Evolutionary conservation across 2,797 vertebrate species (phyloP).

Genomic region (Liasis olivaceus): DNA sequence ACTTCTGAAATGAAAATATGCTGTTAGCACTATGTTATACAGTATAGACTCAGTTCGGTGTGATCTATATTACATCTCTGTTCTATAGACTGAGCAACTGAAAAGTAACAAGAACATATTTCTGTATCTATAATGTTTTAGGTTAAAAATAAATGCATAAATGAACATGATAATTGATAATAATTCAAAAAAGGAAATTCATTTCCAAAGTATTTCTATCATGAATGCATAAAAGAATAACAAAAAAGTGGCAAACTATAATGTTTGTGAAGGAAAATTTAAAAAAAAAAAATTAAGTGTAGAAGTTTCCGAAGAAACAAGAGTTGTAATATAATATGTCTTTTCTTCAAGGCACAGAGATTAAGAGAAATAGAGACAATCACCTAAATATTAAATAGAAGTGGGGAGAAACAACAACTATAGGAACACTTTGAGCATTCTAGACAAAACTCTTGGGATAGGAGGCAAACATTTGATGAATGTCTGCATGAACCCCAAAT

Average conservation of each 20-base stretch:
- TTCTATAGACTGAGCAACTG: background rate
- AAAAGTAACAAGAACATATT: background rate
- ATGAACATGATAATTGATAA: background rate
- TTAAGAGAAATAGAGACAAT: constrained; percentile 6
- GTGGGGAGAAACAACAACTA: background rate
- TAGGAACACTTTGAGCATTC: constrained; percentile 8
- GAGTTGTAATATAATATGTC: background rate
- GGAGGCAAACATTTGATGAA: background rate
- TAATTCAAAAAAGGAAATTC: constrained; percentile 29
- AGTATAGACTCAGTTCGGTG: background rate
- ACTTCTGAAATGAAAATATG: background rate
- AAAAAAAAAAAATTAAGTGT: constrained; percentile 1
- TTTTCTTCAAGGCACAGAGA: constrained; percentile 10
- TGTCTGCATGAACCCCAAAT: background rate
- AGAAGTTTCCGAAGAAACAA: background rate
- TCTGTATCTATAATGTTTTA: background rate
- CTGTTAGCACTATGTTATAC: background rate
- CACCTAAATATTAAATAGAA: background rate
- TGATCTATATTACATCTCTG: background rate
- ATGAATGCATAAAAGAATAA: background rate
- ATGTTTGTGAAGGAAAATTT: constrained; percentile 12
- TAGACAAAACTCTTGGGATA: background rate
- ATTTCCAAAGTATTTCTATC: constrained; percentile 43
- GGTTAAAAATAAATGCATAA: background rate
- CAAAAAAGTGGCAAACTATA: constrained; percentile 7